A percentile compares a stretch with the other conserved stretches of the same genome.
These are phyloP conservation scores for Ornithoptera priamus DNA, from an alignment of 2,888 invertebrate genomes.

Conservation along the genomic window DNA sequence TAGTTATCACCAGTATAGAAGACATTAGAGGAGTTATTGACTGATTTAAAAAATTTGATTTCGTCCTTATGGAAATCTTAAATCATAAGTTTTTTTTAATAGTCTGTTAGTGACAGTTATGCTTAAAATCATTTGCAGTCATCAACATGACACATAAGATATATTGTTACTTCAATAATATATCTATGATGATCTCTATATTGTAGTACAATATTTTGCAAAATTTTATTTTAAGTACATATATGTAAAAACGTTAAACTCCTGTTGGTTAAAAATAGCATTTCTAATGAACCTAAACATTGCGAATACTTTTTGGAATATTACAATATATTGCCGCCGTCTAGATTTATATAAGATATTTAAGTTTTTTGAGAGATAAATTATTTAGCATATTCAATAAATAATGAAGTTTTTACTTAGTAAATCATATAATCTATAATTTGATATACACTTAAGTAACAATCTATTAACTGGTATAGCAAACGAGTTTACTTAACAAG, in stretches of 20 bases:
- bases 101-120: no score
- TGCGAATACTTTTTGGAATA: neutral
- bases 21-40: neutral
- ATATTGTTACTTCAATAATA: no score
- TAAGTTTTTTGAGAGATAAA: neutral
- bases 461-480: neutral
- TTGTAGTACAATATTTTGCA: no score
- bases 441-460: neutral
- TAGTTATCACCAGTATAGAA: neutral
- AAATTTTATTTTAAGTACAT: no score
- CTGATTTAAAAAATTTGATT: no score
- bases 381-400: neutral
- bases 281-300: neutral
- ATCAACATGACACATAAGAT: no score
- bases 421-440: neutral
- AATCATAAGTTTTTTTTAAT: no score
- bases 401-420: neutral
- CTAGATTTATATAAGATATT: no score
- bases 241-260: neutral
- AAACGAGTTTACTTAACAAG: conserved; percentile 16
- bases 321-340: no score
- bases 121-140: no score
- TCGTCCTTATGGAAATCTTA: no score
- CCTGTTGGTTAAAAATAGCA: neutral
- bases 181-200: no score